Percentiles rank a stretch among this genome's conserved stretches.
phyloP scores from a whole-genome alignment of 2,797 vertebrate species.

The Lepilemur septentrionalis region DNA sequence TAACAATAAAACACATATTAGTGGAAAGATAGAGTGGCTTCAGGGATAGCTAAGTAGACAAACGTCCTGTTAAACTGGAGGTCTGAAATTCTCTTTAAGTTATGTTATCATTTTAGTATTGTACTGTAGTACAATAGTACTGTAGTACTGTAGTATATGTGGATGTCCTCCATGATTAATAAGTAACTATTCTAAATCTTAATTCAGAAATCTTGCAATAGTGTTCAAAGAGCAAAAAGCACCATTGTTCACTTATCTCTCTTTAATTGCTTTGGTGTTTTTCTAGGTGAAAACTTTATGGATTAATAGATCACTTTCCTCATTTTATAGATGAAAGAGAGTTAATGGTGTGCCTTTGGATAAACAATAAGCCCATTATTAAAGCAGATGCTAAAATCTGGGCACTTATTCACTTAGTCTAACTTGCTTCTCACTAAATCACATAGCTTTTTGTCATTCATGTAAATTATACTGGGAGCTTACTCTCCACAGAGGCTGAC shows the following conservation, averaged over 20 bases:
- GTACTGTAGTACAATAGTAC: too few species aligned
- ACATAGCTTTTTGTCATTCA: neutral
- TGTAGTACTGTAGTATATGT: too few species aligned
- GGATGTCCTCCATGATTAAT: neutral
- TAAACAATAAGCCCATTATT: neutral
- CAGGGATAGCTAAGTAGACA: neutral
- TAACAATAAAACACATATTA: neutral
- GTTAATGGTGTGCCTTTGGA: neutral
- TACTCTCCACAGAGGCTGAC: neutral
- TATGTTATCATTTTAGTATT: neutral
- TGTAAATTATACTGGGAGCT: neutral
- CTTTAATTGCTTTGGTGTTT: neutral
- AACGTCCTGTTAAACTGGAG: neutral
- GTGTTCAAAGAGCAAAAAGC: neutral
- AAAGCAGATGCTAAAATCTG: neutral
- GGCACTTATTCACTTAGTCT: neutral
- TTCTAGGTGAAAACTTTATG: neutral
- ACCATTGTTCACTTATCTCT: neutral
- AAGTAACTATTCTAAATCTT: neutral
- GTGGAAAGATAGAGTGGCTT: neutral
- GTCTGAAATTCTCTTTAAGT: neutral
- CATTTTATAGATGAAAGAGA: neutral
- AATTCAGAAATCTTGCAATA: neutral
- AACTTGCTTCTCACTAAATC: neutral
- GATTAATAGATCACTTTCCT: neutral